Evolutionary conservation across 1,140 invertebrate genomes (phyloP).

Genomic region (Calephelis virginiensis): DNA sequence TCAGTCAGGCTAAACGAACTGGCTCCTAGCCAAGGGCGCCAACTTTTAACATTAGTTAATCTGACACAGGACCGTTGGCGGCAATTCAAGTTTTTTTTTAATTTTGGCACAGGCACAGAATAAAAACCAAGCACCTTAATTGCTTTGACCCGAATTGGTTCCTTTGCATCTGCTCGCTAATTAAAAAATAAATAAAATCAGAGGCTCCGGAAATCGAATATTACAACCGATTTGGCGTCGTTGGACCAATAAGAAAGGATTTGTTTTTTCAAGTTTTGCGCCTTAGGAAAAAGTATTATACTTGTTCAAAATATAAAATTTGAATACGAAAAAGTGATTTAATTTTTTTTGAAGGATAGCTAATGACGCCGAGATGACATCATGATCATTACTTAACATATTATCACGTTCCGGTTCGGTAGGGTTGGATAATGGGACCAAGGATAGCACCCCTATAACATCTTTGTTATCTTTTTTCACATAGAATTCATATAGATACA

Average conservation of each 20-base stretch:
- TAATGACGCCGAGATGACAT: no score
- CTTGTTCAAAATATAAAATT: no score
- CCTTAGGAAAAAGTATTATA: no score
- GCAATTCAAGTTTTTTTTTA: slow-evolving; percentile 37
- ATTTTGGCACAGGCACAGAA: slow-evolving; percentile 43
- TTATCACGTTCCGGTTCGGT: no score
- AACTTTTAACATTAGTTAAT: slow-evolving; percentile 35
- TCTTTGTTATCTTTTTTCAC: no score
- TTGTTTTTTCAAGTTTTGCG: not conserved
- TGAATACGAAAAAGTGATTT: no score
- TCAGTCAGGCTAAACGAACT: slow-evolving; percentile 30
- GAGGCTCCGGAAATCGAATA: slow-evolving; percentile 15
- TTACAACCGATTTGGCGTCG: slow-evolving; percentile 17
- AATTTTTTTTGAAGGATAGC: no score
- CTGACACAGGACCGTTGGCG: slow-evolving; percentile 29
- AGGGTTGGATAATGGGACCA: no score
- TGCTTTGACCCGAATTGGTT: slow-evolving; percentile 33
- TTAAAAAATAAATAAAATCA: slow-evolving; percentile 27
- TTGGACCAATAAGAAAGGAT: not conserved
- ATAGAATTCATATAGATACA: no score
- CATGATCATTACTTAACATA: no score
- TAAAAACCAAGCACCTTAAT: slow-evolving; percentile 41
- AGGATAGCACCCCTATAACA: no score
- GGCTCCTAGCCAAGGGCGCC: slow-evolving; percentile 22
- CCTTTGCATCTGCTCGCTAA: slow-evolving; percentile 26